These are phyloP conservation scores for Apistogramma diplotaenia DNA, from an alignment of 2,113 vertebrate species.

Conservation along the genomic window DNA sequence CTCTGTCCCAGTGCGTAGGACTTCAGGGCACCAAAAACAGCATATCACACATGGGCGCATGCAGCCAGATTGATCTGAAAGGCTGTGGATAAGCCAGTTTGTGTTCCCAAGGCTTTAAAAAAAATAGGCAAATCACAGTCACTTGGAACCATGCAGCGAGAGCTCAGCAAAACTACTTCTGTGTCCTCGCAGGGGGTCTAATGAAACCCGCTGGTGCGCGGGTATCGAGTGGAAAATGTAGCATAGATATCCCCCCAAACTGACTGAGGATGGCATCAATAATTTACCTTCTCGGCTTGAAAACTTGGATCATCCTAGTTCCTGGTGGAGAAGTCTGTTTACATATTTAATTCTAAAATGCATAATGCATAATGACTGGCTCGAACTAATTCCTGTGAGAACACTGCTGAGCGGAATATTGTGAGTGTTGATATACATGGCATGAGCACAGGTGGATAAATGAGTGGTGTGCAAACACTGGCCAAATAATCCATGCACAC, in stretches of 20 bases:
- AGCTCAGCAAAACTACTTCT: conserved; percentile 2
- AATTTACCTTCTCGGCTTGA: conserved; percentile 39
- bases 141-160: neutral
- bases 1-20: neutral
- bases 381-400: conserved; percentile 26
- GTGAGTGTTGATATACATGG: neutral
- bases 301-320: conserved; percentile 40
- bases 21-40: neutral
- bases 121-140: conserved; percentile 20
- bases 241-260: conserved; percentile 3
- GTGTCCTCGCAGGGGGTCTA: neutral
- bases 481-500: neutral
- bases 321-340: conserved; percentile 44
- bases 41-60: conserved; percentile 7
- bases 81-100: conserved; percentile 40
- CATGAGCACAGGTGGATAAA: neutral
- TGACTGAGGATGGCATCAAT: conserved; percentile 33
- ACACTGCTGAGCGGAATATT: neutral
- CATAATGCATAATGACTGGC: conserved; percentile 44
- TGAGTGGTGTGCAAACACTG: neutral
- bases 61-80: conserved; percentile 21
- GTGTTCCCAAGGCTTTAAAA: neutral
- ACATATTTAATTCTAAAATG: conserved; percentile 56
- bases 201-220: neutral
- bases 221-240: conserved; percentile 23